Percentiles rank a stretch among this genome's conserved stretches.
phyloP scores from a whole-genome alignment of 2,113 vertebrate genomes.

The Caretta caretta region DNA sequence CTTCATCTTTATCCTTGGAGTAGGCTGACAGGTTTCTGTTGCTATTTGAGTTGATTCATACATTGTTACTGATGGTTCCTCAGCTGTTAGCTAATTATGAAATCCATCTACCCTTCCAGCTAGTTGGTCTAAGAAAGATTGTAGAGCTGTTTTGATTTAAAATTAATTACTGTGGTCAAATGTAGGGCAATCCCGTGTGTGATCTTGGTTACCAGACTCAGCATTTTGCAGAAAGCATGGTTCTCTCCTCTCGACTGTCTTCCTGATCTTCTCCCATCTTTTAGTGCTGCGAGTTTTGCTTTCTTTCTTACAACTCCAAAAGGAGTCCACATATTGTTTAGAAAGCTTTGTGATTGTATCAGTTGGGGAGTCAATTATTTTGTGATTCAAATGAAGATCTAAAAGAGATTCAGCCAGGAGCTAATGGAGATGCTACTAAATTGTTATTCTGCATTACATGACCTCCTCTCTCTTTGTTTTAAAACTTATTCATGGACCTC shows the following conservation, averaged over 20 bases:
- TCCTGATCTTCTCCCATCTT: not conserved
- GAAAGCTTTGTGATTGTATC: not conserved
- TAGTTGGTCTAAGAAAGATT: not conserved
- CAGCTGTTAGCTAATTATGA: not conserved
- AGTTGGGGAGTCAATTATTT: not conserved
- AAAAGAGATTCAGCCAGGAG: not conserved
- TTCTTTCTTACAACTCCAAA: not conserved
- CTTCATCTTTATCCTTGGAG: not conserved
- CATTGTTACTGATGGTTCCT: not conserved
- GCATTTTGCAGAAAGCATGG: not conserved
- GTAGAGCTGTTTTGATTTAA: not conserved
- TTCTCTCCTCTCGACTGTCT: not conserved
- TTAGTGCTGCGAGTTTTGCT: not conserved
- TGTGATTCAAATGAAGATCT: conserved; percentile 17
- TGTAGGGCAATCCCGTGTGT: not conserved
- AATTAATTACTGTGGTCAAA: not conserved
- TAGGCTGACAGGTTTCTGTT: not conserved
- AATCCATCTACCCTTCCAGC: not conserved
- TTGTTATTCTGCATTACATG: not conserved
- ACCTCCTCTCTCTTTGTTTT: not conserved
- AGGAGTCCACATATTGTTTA: not conserved
- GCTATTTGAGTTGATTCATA: not conserved
- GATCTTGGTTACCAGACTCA: not conserved
- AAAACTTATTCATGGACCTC: not conserved
- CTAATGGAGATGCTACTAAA: not conserved